Evolutionary conservation across 2,113 vertebrate genomes (phyloP).

Genomic region (Microtus pennsylvanicus): DNA sequence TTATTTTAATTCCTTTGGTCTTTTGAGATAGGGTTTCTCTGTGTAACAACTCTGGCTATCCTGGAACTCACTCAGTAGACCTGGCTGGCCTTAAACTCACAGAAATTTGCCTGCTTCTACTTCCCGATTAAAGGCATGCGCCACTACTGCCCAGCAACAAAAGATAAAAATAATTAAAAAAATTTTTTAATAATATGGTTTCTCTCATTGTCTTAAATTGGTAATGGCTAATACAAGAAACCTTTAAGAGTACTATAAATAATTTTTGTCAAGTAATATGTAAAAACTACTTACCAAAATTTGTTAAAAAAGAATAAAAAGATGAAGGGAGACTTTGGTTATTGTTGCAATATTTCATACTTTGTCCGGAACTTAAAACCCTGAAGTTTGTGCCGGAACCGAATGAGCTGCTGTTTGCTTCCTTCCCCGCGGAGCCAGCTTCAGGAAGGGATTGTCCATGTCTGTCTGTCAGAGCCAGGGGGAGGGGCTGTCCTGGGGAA

Average conservation of each 20-base stretch:
- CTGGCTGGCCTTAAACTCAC: not conserved
- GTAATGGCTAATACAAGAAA: no score
- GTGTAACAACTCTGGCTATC: no score
- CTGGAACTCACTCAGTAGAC: not conserved
- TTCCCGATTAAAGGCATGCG: not conserved
- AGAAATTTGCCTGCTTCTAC: not conserved
- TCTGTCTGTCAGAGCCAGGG: not conserved
- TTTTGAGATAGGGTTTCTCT: no score
- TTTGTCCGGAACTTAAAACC: not conserved
- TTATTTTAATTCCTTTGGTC: no score
- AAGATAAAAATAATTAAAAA: not conserved
- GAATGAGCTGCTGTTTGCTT: not conserved
- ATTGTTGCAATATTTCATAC: not conserved
- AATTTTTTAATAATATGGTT: not conserved
- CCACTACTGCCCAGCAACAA: not conserved
- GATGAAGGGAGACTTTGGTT: not conserved
- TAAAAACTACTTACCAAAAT: not conserved
- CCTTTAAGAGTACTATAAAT: not conserved
- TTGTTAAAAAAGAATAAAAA: not conserved
- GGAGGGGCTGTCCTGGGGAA: not conserved
- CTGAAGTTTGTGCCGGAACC: not conserved
- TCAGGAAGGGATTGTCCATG: not conserved
- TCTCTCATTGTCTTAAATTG: not conserved
- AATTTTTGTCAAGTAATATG: not conserved
- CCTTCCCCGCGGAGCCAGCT: not conserved